A percentile compares a stretch with the other conserved stretches of the same genome.
Conservation (phyloP, 1,140 invertebrate species). For the Cotesia chilonis region DNA sequence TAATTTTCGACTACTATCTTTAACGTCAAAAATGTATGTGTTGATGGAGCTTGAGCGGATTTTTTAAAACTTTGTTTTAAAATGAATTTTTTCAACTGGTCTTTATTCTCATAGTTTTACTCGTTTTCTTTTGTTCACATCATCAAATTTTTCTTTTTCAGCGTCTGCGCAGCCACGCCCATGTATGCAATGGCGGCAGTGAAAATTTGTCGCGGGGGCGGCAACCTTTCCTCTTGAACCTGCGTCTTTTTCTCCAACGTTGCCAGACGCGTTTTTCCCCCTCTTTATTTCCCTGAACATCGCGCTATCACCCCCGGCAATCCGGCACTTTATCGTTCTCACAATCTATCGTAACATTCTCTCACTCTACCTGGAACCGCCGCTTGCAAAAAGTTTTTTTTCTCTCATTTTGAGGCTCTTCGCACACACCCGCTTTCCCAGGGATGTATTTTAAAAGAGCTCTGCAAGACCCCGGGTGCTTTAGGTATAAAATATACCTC, state of each 20-base stretch:
- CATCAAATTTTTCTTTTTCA: conserved; percentile 55
- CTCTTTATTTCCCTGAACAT: conserved; percentile 14
- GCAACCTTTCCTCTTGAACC: conserved; percentile 33
- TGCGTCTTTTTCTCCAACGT: conserved; percentile 40
- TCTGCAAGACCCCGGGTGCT: conserved; percentile 42
- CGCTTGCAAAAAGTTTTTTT: conserved; percentile 37
- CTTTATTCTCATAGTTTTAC: conserved; percentile 19
- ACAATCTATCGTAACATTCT: not conserved
- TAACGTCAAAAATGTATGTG: not conserved
- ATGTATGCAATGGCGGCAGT: conserved; percentile 57
- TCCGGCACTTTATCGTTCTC: conserved; percentile 17
- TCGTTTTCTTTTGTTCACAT: conserved; percentile 23
- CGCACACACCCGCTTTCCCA: conserved; percentile 41
- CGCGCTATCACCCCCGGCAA: conserved; percentile 8
- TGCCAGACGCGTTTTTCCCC: conserved; percentile 30
- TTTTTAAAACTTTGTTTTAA: conserved; percentile 8
- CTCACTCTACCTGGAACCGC: conserved; percentile 1
- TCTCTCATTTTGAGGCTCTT: conserved; percentile 39
- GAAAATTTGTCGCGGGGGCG: conserved; percentile 55
- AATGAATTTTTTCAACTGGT: conserved; percentile 42
- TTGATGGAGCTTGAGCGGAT: not conserved
- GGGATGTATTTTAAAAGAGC: conserved; percentile 57
- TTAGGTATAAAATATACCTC: conserved; percentile 14
- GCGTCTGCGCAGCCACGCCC: conserved; percentile 64
- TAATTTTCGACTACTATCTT: too few species aligned